A percentile compares a stretch with the other conserved stretches of the same genome.
Conservation (phyloP, 2,797 vertebrate genomes). For the Rhinoraja longicauda region DNA sequence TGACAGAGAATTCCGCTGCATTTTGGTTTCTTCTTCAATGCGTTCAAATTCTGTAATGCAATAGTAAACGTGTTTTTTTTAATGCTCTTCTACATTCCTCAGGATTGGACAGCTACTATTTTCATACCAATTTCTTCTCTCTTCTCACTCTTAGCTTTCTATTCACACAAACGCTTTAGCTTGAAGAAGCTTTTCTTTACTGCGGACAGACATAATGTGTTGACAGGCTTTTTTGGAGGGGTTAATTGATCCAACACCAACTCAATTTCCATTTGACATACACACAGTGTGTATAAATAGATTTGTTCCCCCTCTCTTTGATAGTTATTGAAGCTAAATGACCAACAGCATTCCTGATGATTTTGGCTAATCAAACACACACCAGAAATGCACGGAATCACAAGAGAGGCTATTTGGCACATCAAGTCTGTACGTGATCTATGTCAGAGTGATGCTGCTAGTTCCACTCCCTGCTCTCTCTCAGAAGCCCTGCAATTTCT, state of each 20-base stretch:
- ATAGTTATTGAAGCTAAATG: background rate
- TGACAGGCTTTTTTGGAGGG: background rate
- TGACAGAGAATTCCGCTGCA: background rate
- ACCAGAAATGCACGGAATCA: background rate
- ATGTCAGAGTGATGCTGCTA: too few relatives aligned
- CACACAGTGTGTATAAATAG: too few relatives aligned
- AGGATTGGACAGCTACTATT: background rate
- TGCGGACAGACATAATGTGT: background rate
- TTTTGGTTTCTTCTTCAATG: background rate
- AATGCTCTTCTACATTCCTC: background rate
- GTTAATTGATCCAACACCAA: background rate
- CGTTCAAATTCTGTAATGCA: background rate
- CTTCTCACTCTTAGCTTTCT: background rate
- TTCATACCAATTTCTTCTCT: background rate
- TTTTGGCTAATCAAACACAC: background rate
- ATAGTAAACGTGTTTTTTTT: background rate
- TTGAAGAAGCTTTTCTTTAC: background rate
- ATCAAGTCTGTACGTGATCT: too few relatives aligned
- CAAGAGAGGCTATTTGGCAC: too few relatives aligned
- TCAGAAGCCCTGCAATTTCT: too few relatives aligned
- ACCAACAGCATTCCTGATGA: background rate
- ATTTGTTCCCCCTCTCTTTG: too few relatives aligned
- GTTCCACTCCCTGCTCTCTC: too few relatives aligned
- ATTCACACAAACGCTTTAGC: too few relatives aligned
- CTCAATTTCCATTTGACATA: too few relatives aligned